Evolutionary conservation across 2,888 invertebrate species (phyloP), one percentile per base, ranked within the genome.

Genomic region (Latrodectus hesperus): DNA sequence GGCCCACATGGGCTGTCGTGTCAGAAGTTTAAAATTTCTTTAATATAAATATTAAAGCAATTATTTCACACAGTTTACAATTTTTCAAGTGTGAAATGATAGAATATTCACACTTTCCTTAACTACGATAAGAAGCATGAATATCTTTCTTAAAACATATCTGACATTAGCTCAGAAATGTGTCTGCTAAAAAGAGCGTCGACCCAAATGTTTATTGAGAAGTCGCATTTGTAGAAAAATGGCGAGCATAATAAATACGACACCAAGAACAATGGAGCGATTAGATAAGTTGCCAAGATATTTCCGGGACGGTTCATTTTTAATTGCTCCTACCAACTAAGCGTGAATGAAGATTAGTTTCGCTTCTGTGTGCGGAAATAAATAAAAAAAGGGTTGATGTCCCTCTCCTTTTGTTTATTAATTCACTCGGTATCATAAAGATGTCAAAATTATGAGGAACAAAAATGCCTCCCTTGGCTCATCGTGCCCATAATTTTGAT

Each of bases 351-450:
- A 60, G 60, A 60, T 60, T 16, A 60, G 60, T 60, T 60, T 60
- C n/a, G 60, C 60, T 60, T 60, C n/a, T 60, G 60, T 60, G 60
- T 60, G n/a, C 60, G 60, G 60, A 60, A 60, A 60, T 60, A n/a
- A 60, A 60, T 12, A 60, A 60, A 11, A 55, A 60, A 60, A 60
- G n/a, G 60, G 60, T 60, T 60, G 60, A 60, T 60, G 60, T 60
- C 60, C 60, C 60, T 6, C 38, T 60, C 14, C 60, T 16, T 60
- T 60, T 60, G 14, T 60, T 60, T 60, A 60, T 60, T 60, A 60
- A 60, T 16, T 16, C 12, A 60, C n/a, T 9, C 12, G n/a, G n/a
- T 60, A 60, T 60, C 60, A 60, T 60, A 60, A 60, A 60, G 60
- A 60, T 60, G 60, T 60, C 60, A 60, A 60, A 60, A 16, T 60